phyloP scores from a whole-genome alignment of 2,113 vertebrate genomes.

The Cryptomyrus ogoouensis region DNA sequence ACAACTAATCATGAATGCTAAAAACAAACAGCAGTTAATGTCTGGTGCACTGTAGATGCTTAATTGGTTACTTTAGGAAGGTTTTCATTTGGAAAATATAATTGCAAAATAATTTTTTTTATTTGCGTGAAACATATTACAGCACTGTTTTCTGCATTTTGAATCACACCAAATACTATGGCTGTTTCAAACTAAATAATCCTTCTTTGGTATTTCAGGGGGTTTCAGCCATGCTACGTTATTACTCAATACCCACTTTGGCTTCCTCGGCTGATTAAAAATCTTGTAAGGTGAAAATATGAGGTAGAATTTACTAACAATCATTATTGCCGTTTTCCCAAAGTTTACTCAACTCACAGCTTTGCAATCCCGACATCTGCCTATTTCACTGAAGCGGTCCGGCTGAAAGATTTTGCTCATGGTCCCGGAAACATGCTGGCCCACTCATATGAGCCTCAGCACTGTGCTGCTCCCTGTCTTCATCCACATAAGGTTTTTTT shows the following conservation, averaged over 20 bases:
- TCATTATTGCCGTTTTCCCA: neutral
- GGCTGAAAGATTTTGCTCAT: neutral
- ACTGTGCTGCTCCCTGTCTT: neutral
- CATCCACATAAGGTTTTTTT: neutral
- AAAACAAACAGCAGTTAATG: neutral
- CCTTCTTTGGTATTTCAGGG: neutral
- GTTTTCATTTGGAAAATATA: neutral
- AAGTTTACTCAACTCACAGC: neutral
- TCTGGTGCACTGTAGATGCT: neutral
- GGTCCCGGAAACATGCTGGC: neutral
- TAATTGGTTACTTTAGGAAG: neutral
- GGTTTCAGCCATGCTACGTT: neutral
- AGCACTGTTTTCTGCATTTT: neutral
- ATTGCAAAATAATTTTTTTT: neutral
- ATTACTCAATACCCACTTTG: neutral
- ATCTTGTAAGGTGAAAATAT: neutral
- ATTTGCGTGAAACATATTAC: neutral
- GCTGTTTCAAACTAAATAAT: neutral
- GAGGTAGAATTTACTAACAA: neutral
- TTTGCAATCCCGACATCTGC: neutral
- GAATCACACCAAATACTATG: neutral
- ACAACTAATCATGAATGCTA: neutral
- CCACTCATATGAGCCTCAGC: neutral
- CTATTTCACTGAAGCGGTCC: neutral
- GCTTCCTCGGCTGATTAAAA: neutral